Percentiles rank a stretch among this genome's conserved stretches.
Conservation (phyloP, 2,888 invertebrate species). For the Oscheius sp. region DNA sequence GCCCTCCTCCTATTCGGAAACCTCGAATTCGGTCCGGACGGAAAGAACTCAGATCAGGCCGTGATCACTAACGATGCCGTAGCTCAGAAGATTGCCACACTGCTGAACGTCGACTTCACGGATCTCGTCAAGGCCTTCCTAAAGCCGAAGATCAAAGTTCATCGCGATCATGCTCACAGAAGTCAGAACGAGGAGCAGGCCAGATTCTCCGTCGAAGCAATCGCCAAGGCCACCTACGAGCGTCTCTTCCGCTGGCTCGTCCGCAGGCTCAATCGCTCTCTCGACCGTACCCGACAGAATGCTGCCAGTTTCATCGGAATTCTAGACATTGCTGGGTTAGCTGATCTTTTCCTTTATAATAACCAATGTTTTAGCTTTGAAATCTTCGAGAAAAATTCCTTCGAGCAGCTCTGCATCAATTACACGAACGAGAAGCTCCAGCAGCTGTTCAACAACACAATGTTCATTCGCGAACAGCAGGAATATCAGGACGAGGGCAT, state of each 20-base stretch:
- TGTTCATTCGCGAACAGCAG: conserved; percentile 95
- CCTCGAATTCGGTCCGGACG: conserved; percentile 97
- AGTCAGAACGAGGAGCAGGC: conserved; percentile 97
- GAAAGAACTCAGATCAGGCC: conserved; percentile 94
- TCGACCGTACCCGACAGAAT: conserved; percentile 95
- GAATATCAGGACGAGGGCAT: conserved; percentile 92
- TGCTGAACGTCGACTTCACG: conserved; percentile 88
- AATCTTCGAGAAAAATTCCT: conserved; percentile 84
- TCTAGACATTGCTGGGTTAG: conserved; percentile 98
- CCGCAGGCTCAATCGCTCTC: conserved; percentile 79
- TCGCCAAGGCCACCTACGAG: conserved; percentile 97
- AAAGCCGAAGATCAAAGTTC: conserved; percentile 96
- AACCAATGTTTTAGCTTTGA: conserved; percentile 46
- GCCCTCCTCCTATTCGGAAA: conserved; percentile 95
- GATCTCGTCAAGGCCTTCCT: conserved; percentile 98
- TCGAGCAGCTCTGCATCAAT: conserved; percentile 98
- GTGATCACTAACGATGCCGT: conserved; percentile 93
- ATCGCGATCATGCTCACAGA: conserved; percentile 95
- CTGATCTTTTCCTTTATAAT: neutral
- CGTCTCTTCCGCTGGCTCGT: conserved; percentile 85
- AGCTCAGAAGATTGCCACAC: conserved; percentile 91
- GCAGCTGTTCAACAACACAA: conserved; percentile 98
- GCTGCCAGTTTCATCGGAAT: conserved; percentile 99
- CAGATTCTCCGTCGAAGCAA: conserved; percentile 97
- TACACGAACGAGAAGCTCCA: conserved; percentile 99